Conservation (phyloP, 2,888 invertebrate species). For the Lycaena phlaeas region DNA sequence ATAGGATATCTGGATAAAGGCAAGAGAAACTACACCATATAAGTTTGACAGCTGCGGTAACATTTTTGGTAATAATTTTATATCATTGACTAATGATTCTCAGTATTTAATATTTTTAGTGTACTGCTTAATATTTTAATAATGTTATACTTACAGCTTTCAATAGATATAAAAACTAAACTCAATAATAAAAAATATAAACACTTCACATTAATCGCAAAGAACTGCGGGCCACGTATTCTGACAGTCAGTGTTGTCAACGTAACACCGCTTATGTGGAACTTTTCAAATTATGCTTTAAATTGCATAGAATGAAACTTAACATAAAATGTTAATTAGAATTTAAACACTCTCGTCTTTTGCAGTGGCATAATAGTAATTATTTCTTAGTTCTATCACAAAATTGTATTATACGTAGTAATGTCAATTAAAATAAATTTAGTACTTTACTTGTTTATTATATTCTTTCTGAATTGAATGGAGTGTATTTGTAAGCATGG, state of each 20-base stretch:
- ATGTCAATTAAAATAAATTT: not conserved
- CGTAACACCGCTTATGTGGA: conserved; percentile 61
- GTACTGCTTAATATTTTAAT: conserved; percentile 15
- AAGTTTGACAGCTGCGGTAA: conserved; percentile 47
- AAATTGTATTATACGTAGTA: too few species aligned
- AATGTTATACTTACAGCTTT: conserved; percentile 50
- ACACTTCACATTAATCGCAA: conserved; percentile 52
- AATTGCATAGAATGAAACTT: conserved; percentile 34
- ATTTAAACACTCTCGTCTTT: too few species aligned
- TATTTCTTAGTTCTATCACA: too few species aligned
- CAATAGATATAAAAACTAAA: conserved; percentile 34
- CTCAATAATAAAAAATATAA: conserved; percentile 60
- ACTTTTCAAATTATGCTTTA: conserved; percentile 48
- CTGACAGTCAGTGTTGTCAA: conserved; percentile 58
- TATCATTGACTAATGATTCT: conserved; percentile 17
- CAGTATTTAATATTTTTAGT: conserved; percentile 16
- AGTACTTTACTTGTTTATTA: not conserved
- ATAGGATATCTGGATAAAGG: not conserved
- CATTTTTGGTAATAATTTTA: conserved; percentile 30
- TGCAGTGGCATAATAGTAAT: too few species aligned
- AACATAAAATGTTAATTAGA: conserved; percentile 2
- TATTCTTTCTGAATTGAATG: not conserved
- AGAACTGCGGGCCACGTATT: conserved; percentile 67
- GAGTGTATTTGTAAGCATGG: not conserved
- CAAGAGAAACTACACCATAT: not conserved